Base-by-base conservation (phyloP, 2,888 invertebrate species). In the Dryocosmus kuriphilus region DNA sequence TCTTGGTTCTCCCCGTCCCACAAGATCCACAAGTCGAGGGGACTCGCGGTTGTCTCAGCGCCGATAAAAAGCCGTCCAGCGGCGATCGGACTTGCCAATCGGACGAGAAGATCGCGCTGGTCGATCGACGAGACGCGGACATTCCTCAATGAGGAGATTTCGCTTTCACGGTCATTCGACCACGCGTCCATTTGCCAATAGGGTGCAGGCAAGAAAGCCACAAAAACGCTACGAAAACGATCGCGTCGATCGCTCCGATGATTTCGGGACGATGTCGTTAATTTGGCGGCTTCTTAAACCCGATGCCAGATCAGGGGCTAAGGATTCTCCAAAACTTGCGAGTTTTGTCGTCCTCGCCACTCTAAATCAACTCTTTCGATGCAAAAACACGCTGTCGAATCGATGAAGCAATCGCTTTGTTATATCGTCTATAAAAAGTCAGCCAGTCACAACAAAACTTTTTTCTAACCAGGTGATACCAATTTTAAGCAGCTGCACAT, bases 51-150 rank as follows among this genome's bases (percentile, higher is more conserved):
- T 24, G 30, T 30, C 30, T 27, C n/a, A 71, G 51, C 46, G 51
- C 30, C 71, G 71, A 71, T 71, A 71, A 71, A 71, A 71, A 71
- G 71, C 30, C 71, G 71, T 71, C 51, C 51, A 71, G 51, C 71
- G 16, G 51, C 71, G 46, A 71, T 51, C 67, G 67, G 46, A 27
- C 46, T 60, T 16, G 60, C 60, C 60, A 60, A 60, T 60, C 60
- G 27, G 60, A 60, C 16, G 27, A 60, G 60, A 30, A 46, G 46
- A 71, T 71, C 67, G 67, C 51, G 71, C 30, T 71, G 71, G 30
- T 71, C 71, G 71, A 71, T 71, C 51, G 46, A 30, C 27, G 30
- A 71, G 30, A 71, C 63, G 32, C 22, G 35, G 71, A 71, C 51
- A 71, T 71, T 71, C 71, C 71, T 51, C 32, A 71, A 55, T 27